These are phyloP conservation scores for Oligia strigilis DNA, from an alignment of 2,888 invertebrate genomes.

Conservation along the genomic window DNA sequence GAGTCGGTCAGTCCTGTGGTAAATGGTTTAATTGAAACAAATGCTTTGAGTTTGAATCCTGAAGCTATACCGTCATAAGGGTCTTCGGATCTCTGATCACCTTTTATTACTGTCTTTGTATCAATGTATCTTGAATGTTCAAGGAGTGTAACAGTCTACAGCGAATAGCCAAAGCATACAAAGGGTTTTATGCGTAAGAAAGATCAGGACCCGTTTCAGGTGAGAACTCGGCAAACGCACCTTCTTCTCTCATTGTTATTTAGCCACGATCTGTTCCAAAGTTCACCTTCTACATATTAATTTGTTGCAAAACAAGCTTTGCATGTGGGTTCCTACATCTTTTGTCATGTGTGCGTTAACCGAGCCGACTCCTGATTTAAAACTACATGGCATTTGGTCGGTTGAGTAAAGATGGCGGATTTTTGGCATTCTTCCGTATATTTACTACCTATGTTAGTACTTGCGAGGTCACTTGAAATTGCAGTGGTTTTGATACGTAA, in stretches of 20 bases:
- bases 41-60: not conserved
- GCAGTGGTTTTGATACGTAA: conserved; percentile 35
- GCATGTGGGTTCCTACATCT: conserved; percentile 45
- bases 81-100: not conserved
- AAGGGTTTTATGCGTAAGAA: not conserved
- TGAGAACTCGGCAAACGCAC: not conserved
- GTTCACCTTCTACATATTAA: conserved; percentile 15
- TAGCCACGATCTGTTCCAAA: not conserved
- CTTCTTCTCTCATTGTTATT: not conserved
- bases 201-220: too few relatives aligned
- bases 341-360: conserved; percentile 52
- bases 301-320: conserved; percentile 57
- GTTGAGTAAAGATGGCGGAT: conserved; percentile 35
- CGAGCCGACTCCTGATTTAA: conserved; percentile 47
- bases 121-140: not conserved
- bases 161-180: not conserved
- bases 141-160: not conserved
- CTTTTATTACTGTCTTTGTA: not conserved
- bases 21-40: not conserved
- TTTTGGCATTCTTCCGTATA: conserved; percentile 51
- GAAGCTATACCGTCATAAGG: not conserved
- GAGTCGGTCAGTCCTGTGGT: too few relatives aligned
- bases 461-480: conserved; percentile 50
- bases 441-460: not conserved
- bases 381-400: conserved; percentile 43